Percentiles rank a stretch among this genome's conserved stretches.
Evolutionary conservation across 2,797 vertebrate species (phyloP).

Genomic region (Dallia pectoralis): DNA sequence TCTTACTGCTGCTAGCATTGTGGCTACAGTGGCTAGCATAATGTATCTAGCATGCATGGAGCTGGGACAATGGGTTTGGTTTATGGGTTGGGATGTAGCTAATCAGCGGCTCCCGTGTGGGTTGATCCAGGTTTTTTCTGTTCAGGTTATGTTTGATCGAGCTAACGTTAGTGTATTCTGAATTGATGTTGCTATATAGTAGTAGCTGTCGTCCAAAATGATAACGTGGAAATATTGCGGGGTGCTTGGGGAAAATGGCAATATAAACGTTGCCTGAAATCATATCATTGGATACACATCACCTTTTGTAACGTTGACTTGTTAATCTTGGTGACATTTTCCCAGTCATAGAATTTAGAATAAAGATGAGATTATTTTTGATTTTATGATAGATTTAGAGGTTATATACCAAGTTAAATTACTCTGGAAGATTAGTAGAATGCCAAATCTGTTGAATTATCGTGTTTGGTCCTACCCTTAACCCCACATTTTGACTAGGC

Average conservation of each 20-base stretch:
- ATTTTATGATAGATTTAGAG: background rate
- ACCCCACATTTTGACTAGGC: background rate
- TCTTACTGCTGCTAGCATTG: background rate
- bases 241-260: background rate
- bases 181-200: background rate
- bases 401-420: background rate
- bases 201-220: background rate
- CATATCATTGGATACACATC: background rate
- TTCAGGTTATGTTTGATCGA: background rate
- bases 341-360: background rate
- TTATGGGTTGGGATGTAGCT: conserved; percentile 33
- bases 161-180: background rate
- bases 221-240: background rate
- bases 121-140: background rate
- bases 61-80: conserved; percentile 53
- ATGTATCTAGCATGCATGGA: conserved; percentile 39
- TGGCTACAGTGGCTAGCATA: background rate
- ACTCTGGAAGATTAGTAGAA: background rate
- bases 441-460: background rate
- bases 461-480: background rate
- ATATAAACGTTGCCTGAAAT: background rate
- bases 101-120: background rate
- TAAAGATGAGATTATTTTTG: background rate
- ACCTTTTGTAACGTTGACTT: background rate
- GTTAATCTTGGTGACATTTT: background rate